Evolutionary conservation across 1,140 invertebrate species (phyloP).

Genomic region (Bilobella aurantiaca): DNA sequence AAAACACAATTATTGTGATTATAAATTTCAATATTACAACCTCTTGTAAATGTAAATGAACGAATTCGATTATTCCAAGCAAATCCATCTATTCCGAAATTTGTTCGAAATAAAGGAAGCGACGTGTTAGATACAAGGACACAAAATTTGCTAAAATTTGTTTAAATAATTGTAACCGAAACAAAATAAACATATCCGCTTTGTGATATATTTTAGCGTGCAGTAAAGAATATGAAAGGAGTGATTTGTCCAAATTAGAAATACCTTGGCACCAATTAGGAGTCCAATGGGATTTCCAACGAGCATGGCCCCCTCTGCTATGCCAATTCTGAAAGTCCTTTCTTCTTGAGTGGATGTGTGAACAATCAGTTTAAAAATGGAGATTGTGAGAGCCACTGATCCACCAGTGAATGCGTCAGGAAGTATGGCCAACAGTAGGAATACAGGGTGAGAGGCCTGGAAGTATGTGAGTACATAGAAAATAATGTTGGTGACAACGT

Average conservation of each 20-base stretch:
- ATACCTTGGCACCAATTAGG: no score
- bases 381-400: neutral
- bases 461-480: neutral
- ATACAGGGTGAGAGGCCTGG: neutral
- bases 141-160: no score
- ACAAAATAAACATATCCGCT: no score
- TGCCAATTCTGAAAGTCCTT: neutral
- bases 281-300: no score
- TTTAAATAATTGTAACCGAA: no score
- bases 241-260: no score
- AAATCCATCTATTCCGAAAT: neutral
- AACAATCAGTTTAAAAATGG: neutral
- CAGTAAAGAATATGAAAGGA: no score
- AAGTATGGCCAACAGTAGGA: neutral
- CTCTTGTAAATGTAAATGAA: no score
- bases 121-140: no score
- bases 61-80: neutral
- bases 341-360: neutral
- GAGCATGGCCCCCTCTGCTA: neutral
- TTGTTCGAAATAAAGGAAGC: neutral
- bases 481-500: neutral
- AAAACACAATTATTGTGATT: no score
- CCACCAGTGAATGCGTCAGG: neutral
- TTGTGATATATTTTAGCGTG: no score
- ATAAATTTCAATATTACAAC: no score